Base-by-base conservation (phyloP, 2,113 vertebrate genomes). In the Panthera tigris region DNA sequence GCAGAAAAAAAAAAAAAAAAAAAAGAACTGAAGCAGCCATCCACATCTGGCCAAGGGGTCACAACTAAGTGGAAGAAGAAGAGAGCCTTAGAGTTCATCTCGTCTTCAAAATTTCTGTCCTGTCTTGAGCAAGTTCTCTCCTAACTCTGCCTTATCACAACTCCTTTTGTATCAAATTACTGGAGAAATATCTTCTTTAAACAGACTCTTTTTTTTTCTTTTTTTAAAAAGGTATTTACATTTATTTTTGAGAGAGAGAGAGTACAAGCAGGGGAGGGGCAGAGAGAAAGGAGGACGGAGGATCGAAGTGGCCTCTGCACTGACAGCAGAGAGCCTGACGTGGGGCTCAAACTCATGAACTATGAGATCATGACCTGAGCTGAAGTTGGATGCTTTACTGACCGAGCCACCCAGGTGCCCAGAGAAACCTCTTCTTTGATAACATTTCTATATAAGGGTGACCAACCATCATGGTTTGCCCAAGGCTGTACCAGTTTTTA, bases 131-230 rank as follows among this genome's bases (percentile, higher is more conserved):
- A 76, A 91, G 7, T 80, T 80, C 74, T 92, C 41, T n/a, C 57
- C 81, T 52, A 89, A 66, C 5, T 55, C 50, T 92, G 48, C 29
- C 55, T 86, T 93, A 89, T 63, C 45, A 39, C 33, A 73, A 27
- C 63, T 91, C 65, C 13, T 85, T 95, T 73, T 85, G 29, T 33
- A 95, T 89, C 65, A 92, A 66, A 39, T 93, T 65, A 39, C 11
- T 27, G 88, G 33, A 57, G 36, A 88, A 93, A 82, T 15, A 82
- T 41, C 23, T 78, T 84, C 29, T 71, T 86, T 78, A 61, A 61
- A 61, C 19, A 61, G 7, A 61, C 21, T 23, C 57, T 61, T 61
- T 61, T 21, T 21, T 23, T 61, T 23, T 21, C 50, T 50, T 61
- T 61, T 61, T 61, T 61, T 23, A 61, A 61, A 61, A 61, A 61